Base-by-base conservation (phyloP, 2,113 vertebrate species). In the Eubucco bourcierii region DNA sequence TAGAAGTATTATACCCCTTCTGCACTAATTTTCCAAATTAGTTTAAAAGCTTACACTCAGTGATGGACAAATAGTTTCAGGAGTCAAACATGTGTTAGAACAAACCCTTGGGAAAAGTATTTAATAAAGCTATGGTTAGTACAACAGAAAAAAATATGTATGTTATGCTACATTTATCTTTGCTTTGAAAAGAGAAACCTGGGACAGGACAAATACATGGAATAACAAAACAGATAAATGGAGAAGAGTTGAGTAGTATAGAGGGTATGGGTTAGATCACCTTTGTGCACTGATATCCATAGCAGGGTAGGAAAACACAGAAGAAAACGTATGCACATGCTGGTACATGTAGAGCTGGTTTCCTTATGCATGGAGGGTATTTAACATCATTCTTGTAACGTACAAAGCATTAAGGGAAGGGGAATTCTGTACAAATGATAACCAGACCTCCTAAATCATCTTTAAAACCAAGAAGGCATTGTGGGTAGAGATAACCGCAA, bases 11-110 rank as follows among this genome's bases (percentile, higher is more conserved):
- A 82, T 63, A 73, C 81, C 66, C 31, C 37, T 87, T 87, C 79
- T 80, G 13, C n/a, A 60, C 28, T n/a, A n/a, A n/a, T 87, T 90
- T 65, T 81, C 90, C 90, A 96, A 94, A 90, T 87, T 82, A 92
- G 75, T 58, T 85, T 87, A 73, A 88, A 93, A 74, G 15, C 67
- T 82, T 90, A 76, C 10, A 80, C 29, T 90, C 1, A 0, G 19
- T 73, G 46, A 72, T 71, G 60, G 60, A 80, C 71, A 89, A 92
- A 82, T 31, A 82, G 50, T 71, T 86, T 52, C 64, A 82, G 75
- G 24, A 83, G 41, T 55, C 77, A 82, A 89, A 66, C 77, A 37
- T 1, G 3, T 55, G 63, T 19, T 76, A 44, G 33, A 77, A 77
- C 17, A 44, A 52, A 52, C 58, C 17, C 7, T 61, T 60, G 20